Conservation (phyloP, 2,888 invertebrate species). For the Odontocerum albicorne region DNA sequence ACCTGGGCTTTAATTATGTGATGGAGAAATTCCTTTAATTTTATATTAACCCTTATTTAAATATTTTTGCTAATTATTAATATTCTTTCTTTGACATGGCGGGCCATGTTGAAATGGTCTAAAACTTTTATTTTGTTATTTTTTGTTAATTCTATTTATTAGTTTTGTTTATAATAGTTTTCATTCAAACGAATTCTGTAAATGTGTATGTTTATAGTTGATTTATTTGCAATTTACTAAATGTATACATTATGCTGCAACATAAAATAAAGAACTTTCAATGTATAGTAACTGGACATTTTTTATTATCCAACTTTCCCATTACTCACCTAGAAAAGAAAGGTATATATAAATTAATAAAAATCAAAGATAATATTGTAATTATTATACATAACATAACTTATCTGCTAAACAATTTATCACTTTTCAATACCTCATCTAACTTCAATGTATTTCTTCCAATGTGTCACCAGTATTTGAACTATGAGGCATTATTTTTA, state of each 20-base stretch:
- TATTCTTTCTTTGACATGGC: slow-evolving; percentile 16
- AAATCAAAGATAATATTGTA: too few species aligned
- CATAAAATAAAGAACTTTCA: slow-evolving; percentile 23
- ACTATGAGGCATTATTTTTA: too few species aligned
- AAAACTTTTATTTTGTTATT: slow-evolving; percentile 15
- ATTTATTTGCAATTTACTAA: slow-evolving; percentile 23
- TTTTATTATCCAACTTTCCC: slow-evolving; percentile 1
- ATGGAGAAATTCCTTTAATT: too few species aligned
- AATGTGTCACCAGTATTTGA: too few species aligned
- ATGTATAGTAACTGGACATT: slow-evolving; percentile 14
- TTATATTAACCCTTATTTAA: background rate
- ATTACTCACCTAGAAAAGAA: too few species aligned
- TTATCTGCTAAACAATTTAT: too few species aligned
- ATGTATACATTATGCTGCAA: slow-evolving; percentile 25
- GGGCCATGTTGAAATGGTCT: slow-evolving; percentile 10
- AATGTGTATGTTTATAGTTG: slow-evolving; percentile 14
- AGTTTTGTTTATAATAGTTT: slow-evolving; percentile 13
- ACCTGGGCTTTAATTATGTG: too few species aligned
- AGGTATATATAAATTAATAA: too few species aligned
- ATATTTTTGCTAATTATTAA: background rate
- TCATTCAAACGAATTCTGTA: slow-evolving; percentile 19
- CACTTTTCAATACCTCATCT: too few species aligned
- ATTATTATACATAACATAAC: too few species aligned
- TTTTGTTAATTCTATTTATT: slow-evolving; percentile 11
- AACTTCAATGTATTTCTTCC: too few species aligned